A percentile compares a stretch with the other conserved stretches of the same genome.
Conservation (phyloP, 2,113 vertebrate species). For the Chlamydotis undulata region DNA sequence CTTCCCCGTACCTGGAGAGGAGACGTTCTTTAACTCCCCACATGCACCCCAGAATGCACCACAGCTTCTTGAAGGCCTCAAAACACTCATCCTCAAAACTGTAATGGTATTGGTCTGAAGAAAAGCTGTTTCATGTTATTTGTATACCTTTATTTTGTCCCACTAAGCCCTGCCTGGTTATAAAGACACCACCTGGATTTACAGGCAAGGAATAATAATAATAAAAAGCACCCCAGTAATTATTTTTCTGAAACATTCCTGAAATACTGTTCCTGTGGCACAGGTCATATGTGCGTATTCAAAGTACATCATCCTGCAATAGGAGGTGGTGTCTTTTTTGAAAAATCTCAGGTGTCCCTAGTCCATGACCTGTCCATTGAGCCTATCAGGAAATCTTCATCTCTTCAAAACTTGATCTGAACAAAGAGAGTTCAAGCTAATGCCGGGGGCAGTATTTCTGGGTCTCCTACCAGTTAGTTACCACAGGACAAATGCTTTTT, state of each 20-base stretch:
- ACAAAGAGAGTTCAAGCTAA: neutral
- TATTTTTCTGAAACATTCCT: neutral
- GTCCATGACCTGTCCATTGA: neutral
- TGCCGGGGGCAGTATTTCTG: neutral
- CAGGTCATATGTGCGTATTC: neutral
- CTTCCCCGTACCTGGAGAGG: neutral
- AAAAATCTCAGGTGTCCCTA: neutral
- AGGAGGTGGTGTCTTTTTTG: neutral
- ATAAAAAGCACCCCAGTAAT: neutral
- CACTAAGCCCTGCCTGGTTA: neutral
- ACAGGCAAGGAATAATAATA: neutral
- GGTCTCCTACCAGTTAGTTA: neutral
- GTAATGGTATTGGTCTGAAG: neutral
- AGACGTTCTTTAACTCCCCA: neutral
- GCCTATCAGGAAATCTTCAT: neutral
- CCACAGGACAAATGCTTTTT: neutral
- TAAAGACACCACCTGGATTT: neutral
- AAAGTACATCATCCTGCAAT: neutral
- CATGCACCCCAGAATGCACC: neutral
- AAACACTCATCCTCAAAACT: neutral
- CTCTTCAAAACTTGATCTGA: neutral
- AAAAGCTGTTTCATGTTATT: neutral
- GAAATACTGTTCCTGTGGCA: neutral
- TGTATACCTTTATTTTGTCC: neutral
- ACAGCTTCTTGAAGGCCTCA: neutral